These are phyloP conservation scores for Athene cunicularia DNA, from an alignment of 2,113 vertebrate species.

Conservation along the genomic window DNA sequence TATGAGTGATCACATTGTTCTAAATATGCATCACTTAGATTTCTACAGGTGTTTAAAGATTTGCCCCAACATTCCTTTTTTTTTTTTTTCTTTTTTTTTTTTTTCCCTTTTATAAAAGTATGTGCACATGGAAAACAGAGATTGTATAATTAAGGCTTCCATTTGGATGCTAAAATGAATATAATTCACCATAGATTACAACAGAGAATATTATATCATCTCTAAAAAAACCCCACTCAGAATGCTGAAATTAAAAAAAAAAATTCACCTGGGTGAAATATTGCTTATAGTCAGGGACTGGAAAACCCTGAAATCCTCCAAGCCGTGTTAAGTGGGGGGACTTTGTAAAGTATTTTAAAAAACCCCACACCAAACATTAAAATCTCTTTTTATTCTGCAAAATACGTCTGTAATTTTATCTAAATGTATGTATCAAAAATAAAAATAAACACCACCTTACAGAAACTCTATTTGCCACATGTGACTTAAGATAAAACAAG, in stretches of 20 bases:
- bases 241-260: background rate
- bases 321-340: background rate
- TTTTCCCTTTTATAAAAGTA: background rate
- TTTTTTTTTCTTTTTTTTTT: background rate
- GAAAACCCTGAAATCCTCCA: background rate
- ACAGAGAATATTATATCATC: conserved; percentile 8
- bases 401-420: background rate
- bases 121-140: background rate
- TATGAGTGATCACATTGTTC: conserved; percentile 67
- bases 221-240: background rate
- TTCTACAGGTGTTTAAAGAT: conserved; percentile 70
- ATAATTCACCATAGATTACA: conserved; percentile 33
- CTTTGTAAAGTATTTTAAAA: background rate
- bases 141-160: conserved; percentile 41
- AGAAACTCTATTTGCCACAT: background rate
- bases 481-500: background rate
- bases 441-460: background rate
- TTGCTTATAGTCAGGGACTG: background rate
- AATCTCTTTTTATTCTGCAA: background rate
- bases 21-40: conserved; percentile 67
- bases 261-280: background rate
- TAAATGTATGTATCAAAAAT: background rate
- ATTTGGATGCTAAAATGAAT: conserved; percentile 42
- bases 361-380: background rate
- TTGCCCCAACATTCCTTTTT: background rate